Conservation (phyloP, 2,888 invertebrate genomes). For the Drepana falcataria region DNA sequence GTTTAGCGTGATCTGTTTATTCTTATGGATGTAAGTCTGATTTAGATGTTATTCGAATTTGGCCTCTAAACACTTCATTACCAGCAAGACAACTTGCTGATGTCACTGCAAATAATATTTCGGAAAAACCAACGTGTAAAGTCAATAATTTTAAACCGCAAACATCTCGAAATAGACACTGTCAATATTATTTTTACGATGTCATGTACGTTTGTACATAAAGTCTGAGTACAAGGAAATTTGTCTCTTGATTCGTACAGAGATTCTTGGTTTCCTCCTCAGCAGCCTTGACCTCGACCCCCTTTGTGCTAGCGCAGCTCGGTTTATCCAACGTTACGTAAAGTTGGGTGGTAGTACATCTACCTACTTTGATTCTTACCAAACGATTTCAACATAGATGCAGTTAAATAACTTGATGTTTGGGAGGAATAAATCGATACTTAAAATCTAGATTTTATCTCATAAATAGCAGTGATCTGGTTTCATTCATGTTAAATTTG, state of each 20-base stretch:
- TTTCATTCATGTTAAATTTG: no score
- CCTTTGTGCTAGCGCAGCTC: conserved; percentile 21
- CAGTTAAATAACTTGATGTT: no score
- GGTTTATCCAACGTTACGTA: conserved; percentile 31
- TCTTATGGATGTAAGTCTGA: no score
- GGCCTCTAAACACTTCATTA: no score
- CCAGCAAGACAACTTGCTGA: no score
- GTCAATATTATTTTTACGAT: not conserved
- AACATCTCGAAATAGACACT: not conserved
- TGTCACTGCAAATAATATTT: not conserved
- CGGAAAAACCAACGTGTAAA: not conserved
- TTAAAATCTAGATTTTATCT: no score
- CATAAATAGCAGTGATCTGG: no score
- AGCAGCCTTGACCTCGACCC: conserved; percentile 33
- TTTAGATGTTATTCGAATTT: no score
- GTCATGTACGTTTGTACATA: not conserved
- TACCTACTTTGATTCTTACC: not conserved
- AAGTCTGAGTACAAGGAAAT: not conserved
- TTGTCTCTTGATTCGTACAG: conserved; percentile 4
- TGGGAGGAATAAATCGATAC: no score
- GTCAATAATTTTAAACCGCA: not conserved
- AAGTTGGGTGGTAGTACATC: no score
- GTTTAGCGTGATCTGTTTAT: no score
- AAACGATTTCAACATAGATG: not conserved
- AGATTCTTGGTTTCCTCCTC: conserved; percentile 24